phyloP scores from a whole-genome alignment of 1,140 invertebrate genomes.

The Latrodectus geometricus region DNA sequence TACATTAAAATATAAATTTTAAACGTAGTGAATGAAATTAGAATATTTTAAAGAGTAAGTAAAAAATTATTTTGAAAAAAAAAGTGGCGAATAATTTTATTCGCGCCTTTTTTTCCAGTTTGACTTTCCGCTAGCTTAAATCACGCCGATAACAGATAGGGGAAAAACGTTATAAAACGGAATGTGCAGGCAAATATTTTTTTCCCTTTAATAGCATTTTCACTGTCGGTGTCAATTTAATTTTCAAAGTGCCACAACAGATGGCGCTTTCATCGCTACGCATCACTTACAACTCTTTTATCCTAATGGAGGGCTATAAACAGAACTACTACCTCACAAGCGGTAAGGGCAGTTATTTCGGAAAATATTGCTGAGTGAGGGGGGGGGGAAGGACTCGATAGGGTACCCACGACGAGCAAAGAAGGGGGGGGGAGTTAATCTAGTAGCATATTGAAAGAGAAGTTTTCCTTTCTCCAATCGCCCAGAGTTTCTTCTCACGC shows the following conservation, averaged over 20 bases:
- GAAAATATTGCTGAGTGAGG: neutral
- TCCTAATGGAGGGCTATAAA: slow-evolving; percentile 45
- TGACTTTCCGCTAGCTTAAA: neutral
- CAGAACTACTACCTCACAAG: neutral
- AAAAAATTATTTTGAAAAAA: neutral
- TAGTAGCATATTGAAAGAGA: neutral
- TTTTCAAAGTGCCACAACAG: slow-evolving; percentile 52
- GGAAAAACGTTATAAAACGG: slow-evolving; percentile 1
- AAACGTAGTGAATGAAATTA: neutral
- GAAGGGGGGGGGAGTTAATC: neutral
- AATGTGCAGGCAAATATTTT: neutral
- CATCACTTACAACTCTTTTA: slow-evolving; percentile 2
- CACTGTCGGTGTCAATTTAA: slow-evolving; percentile 41
- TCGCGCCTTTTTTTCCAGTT: no score
- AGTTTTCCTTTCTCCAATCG: neutral
- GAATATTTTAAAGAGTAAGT: no score
- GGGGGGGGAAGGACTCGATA: neutral
- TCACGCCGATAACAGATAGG: neutral
- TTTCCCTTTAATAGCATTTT: slow-evolving; percentile 21
- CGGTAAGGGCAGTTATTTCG: neutral
- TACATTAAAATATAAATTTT: no score
- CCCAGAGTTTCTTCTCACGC: neutral
- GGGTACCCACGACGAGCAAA: neutral
- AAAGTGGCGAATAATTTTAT: neutral
- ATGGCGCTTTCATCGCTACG: slow-evolving; percentile 37